phyloP scores from a whole-genome alignment of 2,113 vertebrate genomes.

The Accipiter cooperii region DNA sequence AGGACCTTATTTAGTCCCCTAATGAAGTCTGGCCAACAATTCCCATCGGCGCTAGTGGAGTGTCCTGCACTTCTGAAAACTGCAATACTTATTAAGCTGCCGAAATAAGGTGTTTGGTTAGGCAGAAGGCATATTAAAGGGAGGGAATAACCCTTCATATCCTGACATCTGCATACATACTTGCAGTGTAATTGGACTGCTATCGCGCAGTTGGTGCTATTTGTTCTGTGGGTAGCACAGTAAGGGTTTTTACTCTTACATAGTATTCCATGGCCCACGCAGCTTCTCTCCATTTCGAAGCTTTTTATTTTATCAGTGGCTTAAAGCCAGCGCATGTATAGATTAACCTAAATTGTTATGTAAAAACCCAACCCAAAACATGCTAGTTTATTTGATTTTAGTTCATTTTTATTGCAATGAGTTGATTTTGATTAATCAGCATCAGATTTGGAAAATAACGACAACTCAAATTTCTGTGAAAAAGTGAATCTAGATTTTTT shows the following conservation, averaged over 20 bases:
- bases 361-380: not conserved
- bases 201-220: accelerated
- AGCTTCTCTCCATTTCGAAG: not conserved
- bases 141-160: not conserved
- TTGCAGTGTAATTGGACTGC: not conserved
- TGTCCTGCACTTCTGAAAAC: not conserved
- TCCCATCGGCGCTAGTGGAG: not conserved
- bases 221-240: not conserved
- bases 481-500: not conserved
- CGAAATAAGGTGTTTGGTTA: not conserved
- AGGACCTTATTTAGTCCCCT: not conserved
- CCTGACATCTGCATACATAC: accelerated
- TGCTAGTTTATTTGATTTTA: not conserved
- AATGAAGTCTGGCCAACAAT: not conserved
- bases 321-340: not conserved
- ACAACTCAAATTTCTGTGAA: not conserved
- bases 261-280: not conserved
- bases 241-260: not conserved
- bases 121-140: not conserved
- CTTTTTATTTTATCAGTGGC: not conserved
- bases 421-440: not conserved
- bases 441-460: not conserved
- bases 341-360: not conserved
- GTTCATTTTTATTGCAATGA: not conserved
- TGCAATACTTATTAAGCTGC: not conserved